A percentile compares a stretch with the other conserved stretches of the same genome.
Evolutionary conservation across 1,140 invertebrate genomes (phyloP).

Genomic region (Marisa cornuarietis): DNA sequence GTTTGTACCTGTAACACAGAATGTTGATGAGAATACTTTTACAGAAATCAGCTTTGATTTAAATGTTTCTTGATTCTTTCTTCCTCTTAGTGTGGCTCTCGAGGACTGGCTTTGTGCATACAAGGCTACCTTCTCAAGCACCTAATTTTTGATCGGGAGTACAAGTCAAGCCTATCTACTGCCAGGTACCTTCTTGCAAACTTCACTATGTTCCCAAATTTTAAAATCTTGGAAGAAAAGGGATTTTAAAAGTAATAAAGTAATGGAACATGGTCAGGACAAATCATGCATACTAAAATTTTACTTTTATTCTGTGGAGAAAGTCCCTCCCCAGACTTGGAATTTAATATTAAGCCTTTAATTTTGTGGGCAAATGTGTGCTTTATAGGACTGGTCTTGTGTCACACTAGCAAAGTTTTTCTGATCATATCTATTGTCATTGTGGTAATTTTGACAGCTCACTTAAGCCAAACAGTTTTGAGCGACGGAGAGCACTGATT

Average conservation of each 20-base stretch:
- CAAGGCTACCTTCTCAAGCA: constrained; percentile 77
- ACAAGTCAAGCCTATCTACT: constrained; percentile 52
- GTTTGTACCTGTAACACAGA: too few species aligned
- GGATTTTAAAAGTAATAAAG: neutral
- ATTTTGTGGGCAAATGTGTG: neutral
- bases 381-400: neutral
- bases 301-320: neutral
- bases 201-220: constrained; percentile 62
- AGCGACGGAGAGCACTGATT: constrained; percentile 77
- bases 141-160: constrained; percentile 71
- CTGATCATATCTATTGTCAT: neutral
- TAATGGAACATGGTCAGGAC: too few species aligned
- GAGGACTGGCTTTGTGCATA: constrained; percentile 73
- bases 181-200: constrained; percentile 61
- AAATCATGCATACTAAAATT: too few species aligned
- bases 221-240: constrained; percentile 39
- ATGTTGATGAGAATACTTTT: neutral
- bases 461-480: constrained; percentile 74
- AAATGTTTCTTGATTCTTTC: constrained; percentile 23
- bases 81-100: constrained; percentile 69
- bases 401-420: neutral
- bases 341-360: neutral
- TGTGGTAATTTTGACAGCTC: constrained; percentile 67
- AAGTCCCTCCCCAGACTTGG: neutral
- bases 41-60: neutral